Conservation (phyloP, 2,888 invertebrate genomes). For the Rhagium mordax region DNA sequence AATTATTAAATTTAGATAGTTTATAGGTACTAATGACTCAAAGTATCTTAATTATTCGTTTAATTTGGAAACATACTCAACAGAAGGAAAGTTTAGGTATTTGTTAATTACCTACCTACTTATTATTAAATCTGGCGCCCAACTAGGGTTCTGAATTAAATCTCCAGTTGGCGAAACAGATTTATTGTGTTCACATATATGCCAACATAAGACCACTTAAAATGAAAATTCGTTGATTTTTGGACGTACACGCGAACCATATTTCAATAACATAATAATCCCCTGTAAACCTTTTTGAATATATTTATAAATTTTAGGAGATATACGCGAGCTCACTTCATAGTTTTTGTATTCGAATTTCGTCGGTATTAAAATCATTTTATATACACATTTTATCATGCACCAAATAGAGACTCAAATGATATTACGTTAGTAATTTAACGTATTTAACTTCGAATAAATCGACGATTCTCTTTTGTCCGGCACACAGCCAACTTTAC, state of each 20-base stretch:
- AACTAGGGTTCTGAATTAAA: not conserved
- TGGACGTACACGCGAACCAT: not conserved
- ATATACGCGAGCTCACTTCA: conserved; percentile 6
- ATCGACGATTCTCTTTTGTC: conserved; percentile 58
- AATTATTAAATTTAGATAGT: conserved; percentile 37
- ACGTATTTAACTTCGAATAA: conserved; percentile 51
- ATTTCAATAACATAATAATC: conserved; percentile 26
- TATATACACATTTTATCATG: conserved; percentile 46
- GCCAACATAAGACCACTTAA: not conserved
- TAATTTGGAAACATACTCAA: conserved; percentile 15
- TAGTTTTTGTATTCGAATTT: conserved; percentile 40
- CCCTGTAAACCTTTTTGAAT: conserved; percentile 13
- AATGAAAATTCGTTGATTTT: conserved; percentile 16
- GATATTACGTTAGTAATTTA: conserved; percentile 53
- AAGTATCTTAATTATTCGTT: conserved; percentile 15
- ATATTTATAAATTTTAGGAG: conserved; percentile 21
- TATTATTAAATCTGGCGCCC: not conserved
- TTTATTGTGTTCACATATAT: not conserved
- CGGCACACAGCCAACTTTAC: conserved; percentile 46
- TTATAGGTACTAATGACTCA: not conserved
- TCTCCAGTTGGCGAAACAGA: not conserved
- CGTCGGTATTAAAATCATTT: conserved; percentile 32
- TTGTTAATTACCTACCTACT: not conserved
- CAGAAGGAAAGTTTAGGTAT: not conserved
- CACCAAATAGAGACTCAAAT: conserved; percentile 51